Evolutionary conservation across 2,113 vertebrate species (phyloP), one percentile per base, ranked within the genome.

Genomic region (Eulemur macaco): DNA sequence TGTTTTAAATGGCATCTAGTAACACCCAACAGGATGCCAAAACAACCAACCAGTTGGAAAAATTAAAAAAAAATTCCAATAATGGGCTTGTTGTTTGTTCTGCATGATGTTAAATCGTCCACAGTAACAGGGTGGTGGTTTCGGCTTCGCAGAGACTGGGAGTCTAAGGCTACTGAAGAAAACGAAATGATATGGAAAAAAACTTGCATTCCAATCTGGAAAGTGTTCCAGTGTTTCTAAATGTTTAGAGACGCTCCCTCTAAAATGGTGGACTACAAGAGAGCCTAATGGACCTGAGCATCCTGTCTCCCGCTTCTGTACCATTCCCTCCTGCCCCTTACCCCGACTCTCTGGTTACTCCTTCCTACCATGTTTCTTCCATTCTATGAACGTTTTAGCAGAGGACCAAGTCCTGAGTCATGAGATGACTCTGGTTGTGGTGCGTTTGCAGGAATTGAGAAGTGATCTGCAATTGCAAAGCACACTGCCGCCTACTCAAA

Each of bases 1-100:
- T 83, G 29, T 42, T 97, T 95, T 68, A 92, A 94, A 68, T 77
- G 80, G 69, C 50, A 76, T n/a, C 63, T 13, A 60, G n/a, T 71
- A 39, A 91, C 23, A 86, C 21, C 21, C 50, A 93, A 23, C 7
- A 82, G 47, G 34, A 85, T 87, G 58, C 25, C 12, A 56, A 82
- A 74, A 58, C 64, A 95, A 78, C 31, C 39, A 83, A 69, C 34
- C 63, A 6, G 12, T 76, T 74, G 31, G 7, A 66, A 85, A 94
- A 34, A 63, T 27, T 21, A 60, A 69, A 80, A 73, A 52, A 63
- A 63, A 63, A 63, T 52, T 71, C 13, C 23, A 86, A 34, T 34
- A 45, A 39, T 18, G 21, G 82, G 64, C 13, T 81, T 5, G 25
- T 69, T 83, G 27, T 34, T 84, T 77, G 9, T 60, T 71, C 68